A percentile compares a stretch with the other conserved stretches of the same genome.
Conservation (phyloP, 1,140 invertebrate species). For the Drosophila biarmipes region DNA sequence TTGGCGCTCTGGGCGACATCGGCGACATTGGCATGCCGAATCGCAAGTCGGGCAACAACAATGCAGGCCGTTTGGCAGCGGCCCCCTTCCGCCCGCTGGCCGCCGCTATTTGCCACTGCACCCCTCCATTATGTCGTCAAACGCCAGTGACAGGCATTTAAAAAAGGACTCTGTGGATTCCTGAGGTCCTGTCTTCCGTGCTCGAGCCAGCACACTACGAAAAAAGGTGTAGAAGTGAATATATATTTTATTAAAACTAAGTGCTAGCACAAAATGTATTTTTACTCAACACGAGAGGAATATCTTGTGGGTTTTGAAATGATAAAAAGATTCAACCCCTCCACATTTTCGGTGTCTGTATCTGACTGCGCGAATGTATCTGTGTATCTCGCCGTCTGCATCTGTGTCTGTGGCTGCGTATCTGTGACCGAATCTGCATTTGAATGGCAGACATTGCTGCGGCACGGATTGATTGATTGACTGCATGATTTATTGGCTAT, state of each 20-base stretch:
- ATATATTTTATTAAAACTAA: no score
- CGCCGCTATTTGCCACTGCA: not conserved
- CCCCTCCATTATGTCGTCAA: constrained; percentile 43
- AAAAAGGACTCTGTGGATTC: constrained; percentile 37
- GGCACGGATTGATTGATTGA: constrained; percentile 68
- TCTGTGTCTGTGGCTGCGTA: not conserved
- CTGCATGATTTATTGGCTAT: constrained; percentile 80
- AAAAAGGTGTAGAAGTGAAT: no score
- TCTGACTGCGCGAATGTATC: not conserved
- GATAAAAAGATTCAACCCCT: not conserved
- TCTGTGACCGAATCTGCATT: constrained; percentile 43
- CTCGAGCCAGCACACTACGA: not conserved
- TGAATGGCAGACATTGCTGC: constrained; percentile 47
- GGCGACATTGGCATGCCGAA: constrained; percentile 38
- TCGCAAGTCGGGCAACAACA: constrained; percentile 39
- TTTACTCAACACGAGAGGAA: no score
- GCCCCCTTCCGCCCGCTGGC: not conserved
- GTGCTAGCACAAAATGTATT: no score
- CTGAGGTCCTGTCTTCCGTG: constrained; percentile 12
- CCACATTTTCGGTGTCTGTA: not conserved
- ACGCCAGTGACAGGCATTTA: constrained; percentile 56
- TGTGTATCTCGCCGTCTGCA: not conserved
- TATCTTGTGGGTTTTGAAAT: no score
- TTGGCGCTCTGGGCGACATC: constrained; percentile 38
- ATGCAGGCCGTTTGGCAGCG: constrained; percentile 16